These are phyloP conservation scores for Amphimedon queenslandica DNA, from an alignment of 37 sponge, comb jelly and placozoan genomes.

Conservation along the genomic window DNA sequence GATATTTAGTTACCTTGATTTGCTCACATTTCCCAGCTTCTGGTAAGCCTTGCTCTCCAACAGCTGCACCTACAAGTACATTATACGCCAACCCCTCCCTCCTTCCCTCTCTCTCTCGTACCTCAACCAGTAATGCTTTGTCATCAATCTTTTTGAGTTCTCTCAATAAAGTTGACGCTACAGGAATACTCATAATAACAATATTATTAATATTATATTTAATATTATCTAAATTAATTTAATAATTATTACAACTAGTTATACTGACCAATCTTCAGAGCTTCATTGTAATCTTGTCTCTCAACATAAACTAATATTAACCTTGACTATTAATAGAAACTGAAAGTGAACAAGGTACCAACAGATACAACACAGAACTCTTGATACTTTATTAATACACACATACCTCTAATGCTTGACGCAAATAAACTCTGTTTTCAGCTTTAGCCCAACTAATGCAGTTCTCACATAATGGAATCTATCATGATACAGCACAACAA, in stretches of 20 bases:
- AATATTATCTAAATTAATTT: background rate
- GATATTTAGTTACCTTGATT: slow-evolving; percentile 27
- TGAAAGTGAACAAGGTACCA: background rate
- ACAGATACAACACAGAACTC: background rate
- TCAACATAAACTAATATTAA: slow-evolving; percentile 76
- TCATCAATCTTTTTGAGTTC: slow-evolving; percentile 98
- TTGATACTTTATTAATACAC: too few species aligned
- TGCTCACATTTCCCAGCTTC: slow-evolving; percentile 82
- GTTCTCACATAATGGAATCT: slow-evolving; percentile 76
- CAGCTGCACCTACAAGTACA: slow-evolving; percentile 70
- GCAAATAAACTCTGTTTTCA: slow-evolving; percentile 89
- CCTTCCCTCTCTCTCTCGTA: slow-evolving; percentile 73
- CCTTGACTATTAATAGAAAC: slow-evolving; percentile 30
- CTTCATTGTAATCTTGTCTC: slow-evolving; percentile 46
- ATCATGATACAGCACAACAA: too few species aligned
- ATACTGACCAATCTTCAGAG: too few species aligned
- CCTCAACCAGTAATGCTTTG: slow-evolving; percentile 94
- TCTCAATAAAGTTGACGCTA: slow-evolving; percentile 57
- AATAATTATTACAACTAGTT: slow-evolving; percentile 16
- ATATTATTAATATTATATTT: background rate
- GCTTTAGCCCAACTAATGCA: slow-evolving; percentile 95
- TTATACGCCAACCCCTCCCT: background rate
- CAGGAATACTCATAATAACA: background rate
- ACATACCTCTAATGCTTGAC: slow-evolving; percentile 89
- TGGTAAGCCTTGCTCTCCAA: slow-evolving; percentile 93